Base-by-base conservation (phyloP, 2,797 vertebrate species). In the Acanthiza pusilla region DNA sequence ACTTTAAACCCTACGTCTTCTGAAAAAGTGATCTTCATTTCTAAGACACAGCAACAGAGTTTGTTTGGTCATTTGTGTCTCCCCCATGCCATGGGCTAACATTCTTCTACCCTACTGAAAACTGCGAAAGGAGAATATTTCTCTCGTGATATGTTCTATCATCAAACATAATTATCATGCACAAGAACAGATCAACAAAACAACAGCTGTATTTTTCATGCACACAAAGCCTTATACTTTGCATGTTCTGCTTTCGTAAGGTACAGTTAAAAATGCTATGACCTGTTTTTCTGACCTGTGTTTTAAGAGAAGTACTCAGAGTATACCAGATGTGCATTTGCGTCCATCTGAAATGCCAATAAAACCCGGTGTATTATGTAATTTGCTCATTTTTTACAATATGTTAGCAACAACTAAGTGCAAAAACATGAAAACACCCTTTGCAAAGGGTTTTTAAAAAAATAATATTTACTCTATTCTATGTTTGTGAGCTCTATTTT, bases 71-170 rank as follows among this genome's bases (percentile, higher is more conserved):
- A 53, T 20, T 19, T 47, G 11, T 19, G 26, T 45, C 14, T 21
- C 11, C 16, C 7, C 7, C 26, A 14, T 2, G 3, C 4, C 6
- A 22, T 5, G 4, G 19, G 7, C 25, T 60, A 74, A 25, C 5
- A 20, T 45, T 85, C 25, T 87, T 62, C 43, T 27, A 60, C 32
- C 11, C 6, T 2, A 48, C 8, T 7, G 29, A 73, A 84, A 86
- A 76, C 13, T 45, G 42, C 13, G 81, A 82, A 76, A 76, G 8
- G 4, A 50, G 16, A 73, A 1, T 71, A 53, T 75, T 54, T 22
- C 57, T 67, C 11, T 62, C 26, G 16, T 63, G 25, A 20, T 17
- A 34, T 40, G 29, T 65, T 83, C 42, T 32, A 29, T 26, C 81
- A 57, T 12, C 27, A 62, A 88, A 78, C 14, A 11, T 27, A 83